A percentile compares a stretch with the other conserved stretches of the same genome.
Evolutionary conservation across 2,113 vertebrate genomes (phyloP).

Genomic region (Syngnathoides biaculeatus): DNA sequence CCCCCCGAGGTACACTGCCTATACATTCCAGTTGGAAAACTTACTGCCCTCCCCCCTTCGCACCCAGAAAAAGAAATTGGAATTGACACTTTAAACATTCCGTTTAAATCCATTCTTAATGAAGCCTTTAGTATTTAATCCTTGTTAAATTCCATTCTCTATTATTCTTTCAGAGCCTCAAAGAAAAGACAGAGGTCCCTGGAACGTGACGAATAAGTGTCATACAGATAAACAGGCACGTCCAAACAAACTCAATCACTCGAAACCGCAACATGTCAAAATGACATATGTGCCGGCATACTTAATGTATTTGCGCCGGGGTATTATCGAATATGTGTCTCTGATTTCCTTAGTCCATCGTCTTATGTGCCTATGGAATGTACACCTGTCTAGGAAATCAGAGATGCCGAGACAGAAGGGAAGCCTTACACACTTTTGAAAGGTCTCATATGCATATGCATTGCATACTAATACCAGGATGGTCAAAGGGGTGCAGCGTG

Average conservation of each 20-base stretch:
- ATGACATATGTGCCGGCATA: constrained; percentile 20
- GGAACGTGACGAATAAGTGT: background rate
- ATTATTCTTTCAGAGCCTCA: background rate
- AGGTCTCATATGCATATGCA: constrained; percentile 56
- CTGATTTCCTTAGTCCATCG: background rate
- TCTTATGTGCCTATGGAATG: background rate
- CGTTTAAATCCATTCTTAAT: no score
- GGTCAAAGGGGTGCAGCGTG: constrained; percentile 30
- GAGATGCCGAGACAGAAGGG: background rate
- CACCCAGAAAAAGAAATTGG: no score
- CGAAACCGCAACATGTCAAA: constrained; percentile 25
- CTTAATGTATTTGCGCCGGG: constrained; percentile 8
- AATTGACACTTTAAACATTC: no score
- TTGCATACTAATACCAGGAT: constrained; percentile 30
- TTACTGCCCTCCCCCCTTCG: no score
- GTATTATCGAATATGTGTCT: constrained; percentile 14
- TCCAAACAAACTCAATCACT: constrained; percentile 11
- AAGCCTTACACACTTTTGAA: constrained; percentile 13
- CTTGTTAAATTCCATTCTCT: no score
- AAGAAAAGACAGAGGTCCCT: background rate
- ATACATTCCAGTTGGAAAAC: no score
- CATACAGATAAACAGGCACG: constrained; percentile 5
- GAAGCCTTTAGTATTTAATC: no score
- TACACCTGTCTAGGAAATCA: constrained; percentile 1
- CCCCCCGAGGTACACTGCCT: no score